Percentiles rank a stretch among this genome's conserved stretches.
Evolutionary conservation across 2,888 invertebrate genomes (phyloP).

Genomic region (Drosophila differens): DNA sequence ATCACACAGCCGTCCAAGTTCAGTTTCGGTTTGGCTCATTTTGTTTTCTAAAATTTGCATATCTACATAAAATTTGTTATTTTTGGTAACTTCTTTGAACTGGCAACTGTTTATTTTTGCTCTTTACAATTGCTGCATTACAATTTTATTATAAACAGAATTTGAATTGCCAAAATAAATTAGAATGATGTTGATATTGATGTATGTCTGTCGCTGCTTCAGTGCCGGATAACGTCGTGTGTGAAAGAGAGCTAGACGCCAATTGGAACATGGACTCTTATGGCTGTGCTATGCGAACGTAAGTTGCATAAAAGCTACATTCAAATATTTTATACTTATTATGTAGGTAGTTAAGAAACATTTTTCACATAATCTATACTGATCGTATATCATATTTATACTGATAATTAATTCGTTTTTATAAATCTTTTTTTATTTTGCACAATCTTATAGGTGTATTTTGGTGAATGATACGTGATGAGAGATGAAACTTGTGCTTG

Average conservation of each 20-base stretch:
- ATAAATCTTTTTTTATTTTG: slow-evolving; percentile 32
- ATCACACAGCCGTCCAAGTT: slow-evolving; percentile 65
- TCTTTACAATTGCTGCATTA: background rate
- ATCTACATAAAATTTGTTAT: slow-evolving; percentile 18
- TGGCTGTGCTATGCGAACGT: slow-evolving; percentile 70
- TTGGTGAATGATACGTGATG: slow-evolving; percentile 52
- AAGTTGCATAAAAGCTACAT: slow-evolving; percentile 59
- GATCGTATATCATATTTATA: slow-evolving; percentile 2
- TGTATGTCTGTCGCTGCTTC: slow-evolving; percentile 35
- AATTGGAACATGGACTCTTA: slow-evolving; percentile 36
- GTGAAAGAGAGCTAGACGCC: slow-evolving; percentile 35
- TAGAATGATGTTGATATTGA: slow-evolving; percentile 41
- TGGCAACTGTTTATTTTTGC: slow-evolving; percentile 34
- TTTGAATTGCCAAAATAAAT: slow-evolving; percentile 48
- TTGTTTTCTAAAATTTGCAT: slow-evolving; percentile 18
- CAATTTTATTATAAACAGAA: slow-evolving; percentile 8
- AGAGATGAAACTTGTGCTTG: slow-evolving; percentile 45
- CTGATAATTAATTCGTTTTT: slow-evolving; percentile 21
- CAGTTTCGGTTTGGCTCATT: slow-evolving; percentile 1
- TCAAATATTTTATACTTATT: slow-evolving; percentile 12
- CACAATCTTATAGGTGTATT: slow-evolving; percentile 45
- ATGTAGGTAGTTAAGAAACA: slow-evolving; percentile 19
- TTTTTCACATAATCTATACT: slow-evolving; percentile 3
- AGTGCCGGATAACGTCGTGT: slow-evolving; percentile 35
- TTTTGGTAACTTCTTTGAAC: slow-evolving; percentile 38